phyloP scores from a whole-genome alignment of 2,797 vertebrate genomes.

The Tokudaia tokunoshimensis region DNA sequence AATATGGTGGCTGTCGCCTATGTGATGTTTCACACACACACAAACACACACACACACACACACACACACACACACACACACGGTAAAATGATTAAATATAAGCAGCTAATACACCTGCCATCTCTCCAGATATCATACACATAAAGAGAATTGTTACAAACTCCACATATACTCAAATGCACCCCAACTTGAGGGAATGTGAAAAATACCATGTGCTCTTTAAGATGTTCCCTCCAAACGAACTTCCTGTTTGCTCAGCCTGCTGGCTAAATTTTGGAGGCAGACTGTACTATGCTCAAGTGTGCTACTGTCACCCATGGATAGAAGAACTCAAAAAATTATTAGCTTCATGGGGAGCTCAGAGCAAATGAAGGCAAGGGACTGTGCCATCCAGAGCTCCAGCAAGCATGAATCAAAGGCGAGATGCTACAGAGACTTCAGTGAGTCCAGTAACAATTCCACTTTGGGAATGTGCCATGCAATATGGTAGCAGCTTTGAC shows the following conservation, averaged over 20 bases:
- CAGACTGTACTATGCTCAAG: background rate
- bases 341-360: no score
- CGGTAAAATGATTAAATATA: background rate
- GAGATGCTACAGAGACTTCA: background rate
- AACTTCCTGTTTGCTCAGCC: background rate
- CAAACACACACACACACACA: no score
- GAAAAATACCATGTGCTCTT: background rate
- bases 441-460: background rate
- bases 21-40: no score
- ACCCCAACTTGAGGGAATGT: background rate
- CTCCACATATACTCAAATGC: background rate
- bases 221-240: background rate
- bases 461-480: background rate
- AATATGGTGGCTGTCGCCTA: no score
- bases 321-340: background rate
- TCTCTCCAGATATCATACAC: background rate
- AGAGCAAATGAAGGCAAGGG: background rate
- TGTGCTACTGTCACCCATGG: background rate
- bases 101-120: no score
- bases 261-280: background rate
- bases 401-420: background rate
- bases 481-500: background rate
- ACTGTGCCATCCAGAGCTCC: no score
- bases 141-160: background rate
- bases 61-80: no score